Evolutionary conservation across 2,888 invertebrate species (phyloP), one percentile per base, ranked within the genome.

Genomic region (Coelopa pilipes): DNA sequence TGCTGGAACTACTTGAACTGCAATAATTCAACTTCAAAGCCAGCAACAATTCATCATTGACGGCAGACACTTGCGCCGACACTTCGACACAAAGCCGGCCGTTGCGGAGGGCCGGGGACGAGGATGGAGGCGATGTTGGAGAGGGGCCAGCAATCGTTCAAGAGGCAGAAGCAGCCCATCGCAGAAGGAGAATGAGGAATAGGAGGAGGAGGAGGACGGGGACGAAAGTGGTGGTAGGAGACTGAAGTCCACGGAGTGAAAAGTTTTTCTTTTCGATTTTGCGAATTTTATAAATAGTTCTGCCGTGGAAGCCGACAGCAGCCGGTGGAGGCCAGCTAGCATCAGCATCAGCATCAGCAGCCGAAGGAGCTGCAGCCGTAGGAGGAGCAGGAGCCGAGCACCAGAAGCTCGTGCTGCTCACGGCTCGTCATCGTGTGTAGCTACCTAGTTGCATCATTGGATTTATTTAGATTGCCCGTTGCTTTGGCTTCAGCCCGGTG

Each of bases 21-120:
- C 69, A 57, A 69, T 69, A 69, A 69, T 59, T 70, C 70, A 60
- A 60, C 70, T 70, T 70, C 70, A 59, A 59, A 70, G 60, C 60
- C 70, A 70, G 59, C 70, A 70, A 60, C 70, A 49, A 60, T 60
- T 70, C 70, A 70, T 70, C 60, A 70, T 60, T 59, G 70, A 47
- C 24, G 60, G 46, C 70, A 60, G 49, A 70, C 70, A 70, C 66
- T 66, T 66, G 49, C 49, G 66, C 50, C 66, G 50, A 66, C 66
- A 66, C 70, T 60, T 70, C 50, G 50, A 60, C 47, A 70, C 60
- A 70, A 60, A 70, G 60, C 34, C 60, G 49, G 21, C 19, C n/a
- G 12, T 59, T 45, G 13, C 21, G 21, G 57, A 7, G 15, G 21
- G 19, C 53, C 24, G 67, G 15, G 24, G 62, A n/a, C 12, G n/a